Percentiles rank a stretch among this genome's conserved stretches.
Evolutionary conservation across 2,113 vertebrate genomes (phyloP).

Genomic region (Acinonyx jubatus): DNA sequence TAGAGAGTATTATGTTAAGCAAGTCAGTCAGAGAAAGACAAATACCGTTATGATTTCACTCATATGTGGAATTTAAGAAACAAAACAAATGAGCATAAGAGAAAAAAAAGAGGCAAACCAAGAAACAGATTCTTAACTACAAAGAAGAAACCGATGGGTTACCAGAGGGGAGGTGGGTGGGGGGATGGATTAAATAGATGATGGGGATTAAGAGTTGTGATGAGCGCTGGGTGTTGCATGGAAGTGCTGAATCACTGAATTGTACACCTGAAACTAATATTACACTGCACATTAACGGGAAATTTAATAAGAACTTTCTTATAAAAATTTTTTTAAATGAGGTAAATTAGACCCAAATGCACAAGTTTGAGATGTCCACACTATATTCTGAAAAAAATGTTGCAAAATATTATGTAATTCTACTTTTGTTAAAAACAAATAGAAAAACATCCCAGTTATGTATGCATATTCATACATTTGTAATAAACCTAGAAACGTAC

Average conservation of each 20-base stretch:
- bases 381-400: not conserved
- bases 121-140: not conserved
- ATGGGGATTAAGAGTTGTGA: not conserved
- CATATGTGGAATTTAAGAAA: not conserved
- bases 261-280: not conserved
- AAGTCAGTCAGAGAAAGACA: not conserved
- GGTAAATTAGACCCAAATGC: not conserved
- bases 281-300: not conserved
- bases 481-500: not conserved
- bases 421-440: not conserved
- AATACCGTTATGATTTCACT: not conserved
- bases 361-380: not conserved
- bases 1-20: not conserved
- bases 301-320: not conserved
- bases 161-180: not conserved
- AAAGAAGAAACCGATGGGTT: not conserved
- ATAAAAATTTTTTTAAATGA: not conserved
- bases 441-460: not conserved
- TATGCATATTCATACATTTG: not conserved
- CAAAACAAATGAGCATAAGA: not conserved
- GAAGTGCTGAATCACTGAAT: not conserved
- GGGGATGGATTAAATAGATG: not conserved
- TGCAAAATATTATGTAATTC: not conserved
- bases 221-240: not conserved
- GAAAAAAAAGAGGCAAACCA: not conserved